A percentile compares a stretch with the other conserved stretches of the same genome.
Conservation (phyloP, 35 echinoderm and acorn worm species). For the Apostichopus californicus region DNA sequence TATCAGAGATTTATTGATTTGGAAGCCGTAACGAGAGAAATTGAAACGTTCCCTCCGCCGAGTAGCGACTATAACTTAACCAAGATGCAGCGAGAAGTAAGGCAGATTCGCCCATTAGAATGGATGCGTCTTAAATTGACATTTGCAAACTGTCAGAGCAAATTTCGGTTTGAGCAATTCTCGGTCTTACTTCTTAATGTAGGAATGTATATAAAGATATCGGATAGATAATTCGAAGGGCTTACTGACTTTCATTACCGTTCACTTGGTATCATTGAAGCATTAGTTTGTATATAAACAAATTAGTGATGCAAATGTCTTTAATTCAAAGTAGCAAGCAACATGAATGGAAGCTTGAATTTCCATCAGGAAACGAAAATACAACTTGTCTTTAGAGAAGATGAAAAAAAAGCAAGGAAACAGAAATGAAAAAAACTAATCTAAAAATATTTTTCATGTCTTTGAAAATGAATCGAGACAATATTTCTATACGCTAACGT, state of each 20-base stretch:
- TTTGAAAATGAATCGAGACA: too few species aligned
- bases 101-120: slow-evolving; percentile 12
- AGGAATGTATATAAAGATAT: slow-evolving; percentile 31
- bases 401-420: too few species aligned
- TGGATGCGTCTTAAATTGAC: slow-evolving; percentile 37
- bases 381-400: too few species aligned
- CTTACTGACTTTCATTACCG: slow-evolving; percentile 29
- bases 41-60: slow-evolving; percentile 1
- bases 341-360: neutral
- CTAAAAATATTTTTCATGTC: too few species aligned
- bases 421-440: too few species aligned
- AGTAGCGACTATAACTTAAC: slow-evolving; percentile 20
- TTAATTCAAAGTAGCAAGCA: neutral
- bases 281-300: slow-evolving; percentile 52
- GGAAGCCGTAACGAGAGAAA: slow-evolving; percentile 17
- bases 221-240: neutral
- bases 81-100: slow-evolving; percentile 8
- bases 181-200: slow-evolving; percentile 18
- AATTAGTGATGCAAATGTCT: slow-evolving; percentile 39
- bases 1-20: slow-evolving; percentile 52
- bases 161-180: neutral
- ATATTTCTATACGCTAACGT: too few species aligned
- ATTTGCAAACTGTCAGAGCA: slow-evolving; percentile 30
- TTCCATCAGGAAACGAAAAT: neutral
- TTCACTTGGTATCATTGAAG: slow-evolving; percentile 27